Conservation (phyloP, 1,140 invertebrate species). For the Steinernema khuongi region DNA sequence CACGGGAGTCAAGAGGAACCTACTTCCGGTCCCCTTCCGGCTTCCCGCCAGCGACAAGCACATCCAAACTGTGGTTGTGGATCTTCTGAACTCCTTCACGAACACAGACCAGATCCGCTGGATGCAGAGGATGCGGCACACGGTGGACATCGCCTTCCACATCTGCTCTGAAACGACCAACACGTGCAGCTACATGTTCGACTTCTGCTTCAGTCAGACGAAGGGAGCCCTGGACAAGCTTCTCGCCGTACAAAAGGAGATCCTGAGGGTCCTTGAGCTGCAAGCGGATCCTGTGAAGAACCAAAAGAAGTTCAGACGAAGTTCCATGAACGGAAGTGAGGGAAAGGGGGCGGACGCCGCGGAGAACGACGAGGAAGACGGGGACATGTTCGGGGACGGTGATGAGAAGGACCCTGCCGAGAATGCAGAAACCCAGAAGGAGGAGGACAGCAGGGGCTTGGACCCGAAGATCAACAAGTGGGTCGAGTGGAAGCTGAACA, state of each 20-base stretch:
- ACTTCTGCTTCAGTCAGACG: background rate
- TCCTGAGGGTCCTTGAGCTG: background rate
- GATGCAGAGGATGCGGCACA: background rate
- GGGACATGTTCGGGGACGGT: background rate
- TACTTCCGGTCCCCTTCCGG: background rate
- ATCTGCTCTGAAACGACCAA: background rate
- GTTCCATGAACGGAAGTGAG: no score
- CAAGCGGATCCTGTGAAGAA: background rate
- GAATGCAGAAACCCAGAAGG: background rate
- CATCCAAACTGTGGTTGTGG: background rate
- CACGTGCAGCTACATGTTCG: background rate
- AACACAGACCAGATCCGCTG: background rate
- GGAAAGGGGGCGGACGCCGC: no score
- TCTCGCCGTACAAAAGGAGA: background rate
- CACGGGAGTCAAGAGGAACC: background rate
- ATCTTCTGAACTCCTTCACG: background rate
- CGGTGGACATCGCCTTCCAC: background rate
- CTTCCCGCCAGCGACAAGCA: background rate
- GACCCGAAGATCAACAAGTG: background rate
- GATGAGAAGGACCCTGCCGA: background rate
- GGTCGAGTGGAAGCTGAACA: background rate
- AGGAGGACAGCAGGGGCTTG: background rate
- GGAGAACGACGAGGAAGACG: background rate
- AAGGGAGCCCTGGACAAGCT: background rate
- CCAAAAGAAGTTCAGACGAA: background rate